Percentiles rank a stretch among this genome's conserved stretches.
phyloP scores from a whole-genome alignment of 2,888 invertebrate species.

The Mythimna vitellina region DNA sequence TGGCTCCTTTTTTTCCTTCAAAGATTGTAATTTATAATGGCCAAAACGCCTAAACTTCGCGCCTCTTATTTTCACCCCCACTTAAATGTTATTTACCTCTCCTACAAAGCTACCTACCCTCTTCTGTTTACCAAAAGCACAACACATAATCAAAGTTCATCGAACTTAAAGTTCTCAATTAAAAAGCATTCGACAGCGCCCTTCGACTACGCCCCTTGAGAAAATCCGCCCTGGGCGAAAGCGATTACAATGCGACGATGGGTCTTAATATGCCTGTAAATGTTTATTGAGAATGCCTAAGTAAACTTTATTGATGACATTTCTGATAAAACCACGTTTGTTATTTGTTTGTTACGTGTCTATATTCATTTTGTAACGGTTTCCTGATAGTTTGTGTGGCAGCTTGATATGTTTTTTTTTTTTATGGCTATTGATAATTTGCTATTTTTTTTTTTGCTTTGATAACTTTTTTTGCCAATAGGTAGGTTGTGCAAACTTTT shows the following conservation, averaged over 20 bases:
- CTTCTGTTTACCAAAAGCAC: conserved; percentile 50
- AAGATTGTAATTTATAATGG: background rate
- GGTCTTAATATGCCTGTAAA: conserved; percentile 76
- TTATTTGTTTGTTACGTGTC: conserved; percentile 55
- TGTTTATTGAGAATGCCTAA: conserved; percentile 76
- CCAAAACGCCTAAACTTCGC: background rate
- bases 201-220: conserved; percentile 67
- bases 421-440: background rate
- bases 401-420: conserved; percentile 1
- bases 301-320: conserved; percentile 82
- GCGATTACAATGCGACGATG: conserved; percentile 73
- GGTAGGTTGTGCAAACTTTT: background rate
- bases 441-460: background rate
- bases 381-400: conserved; percentile 29
- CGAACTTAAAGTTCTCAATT: conserved; percentile 76
- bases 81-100: conserved; percentile 5
- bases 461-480: background rate
- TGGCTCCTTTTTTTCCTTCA: too few relatives aligned
- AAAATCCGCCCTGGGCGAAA: conserved; percentile 76
- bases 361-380: conserved; percentile 62
- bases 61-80: background rate
- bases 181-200: conserved; percentile 74
- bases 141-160: conserved; percentile 66
- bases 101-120: conserved; percentile 24
- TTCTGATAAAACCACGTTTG: conserved; percentile 65